Evolutionary conservation across 2,888 invertebrate species (phyloP).

Genomic region (Imbricaverruca yamaguchii): DNA sequence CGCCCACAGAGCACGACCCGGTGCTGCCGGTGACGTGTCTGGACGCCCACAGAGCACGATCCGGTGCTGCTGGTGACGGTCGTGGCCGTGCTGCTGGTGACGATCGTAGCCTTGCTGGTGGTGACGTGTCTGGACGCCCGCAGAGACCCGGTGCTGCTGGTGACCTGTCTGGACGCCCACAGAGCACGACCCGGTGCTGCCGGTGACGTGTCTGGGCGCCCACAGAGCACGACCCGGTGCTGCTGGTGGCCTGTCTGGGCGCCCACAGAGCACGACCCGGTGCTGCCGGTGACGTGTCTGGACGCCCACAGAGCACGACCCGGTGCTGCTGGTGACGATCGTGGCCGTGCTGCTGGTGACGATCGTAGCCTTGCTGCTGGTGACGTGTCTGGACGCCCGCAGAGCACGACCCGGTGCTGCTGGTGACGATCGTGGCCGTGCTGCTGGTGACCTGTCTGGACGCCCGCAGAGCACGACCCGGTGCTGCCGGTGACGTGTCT

Average conservation of each 20-base stretch:
- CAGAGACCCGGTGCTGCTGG: slow-evolving; percentile 25
- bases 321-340: slow-evolving; percentile 29
- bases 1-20: neutral
- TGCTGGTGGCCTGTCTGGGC: too few relatives aligned
- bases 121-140: too few relatives aligned
- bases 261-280: neutral
- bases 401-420: slow-evolving; percentile 23
- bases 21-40: slow-evolving; percentile 29
- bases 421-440: slow-evolving; percentile 34
- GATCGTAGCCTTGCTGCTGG: slow-evolving; percentile 36
- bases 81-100: slow-evolving; percentile 36
- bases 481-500: slow-evolving; percentile 29
- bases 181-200: slow-evolving; percentile 23
- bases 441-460: too few relatives aligned
- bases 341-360: slow-evolving; percentile 36
- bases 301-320: neutral
- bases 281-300: slow-evolving; percentile 30
- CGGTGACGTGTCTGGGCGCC: too few relatives aligned
- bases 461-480: neutral
- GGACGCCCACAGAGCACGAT: neutral
- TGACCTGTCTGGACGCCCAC: too few relatives aligned
- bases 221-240: neutral
- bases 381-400: too few relatives aligned
- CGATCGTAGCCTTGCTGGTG: slow-evolving; percentile 36
- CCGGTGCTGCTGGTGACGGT: slow-evolving; percentile 28